Base-by-base conservation (phyloP, 2,888 invertebrate species). In the Listrodromus nycthemerus region DNA sequence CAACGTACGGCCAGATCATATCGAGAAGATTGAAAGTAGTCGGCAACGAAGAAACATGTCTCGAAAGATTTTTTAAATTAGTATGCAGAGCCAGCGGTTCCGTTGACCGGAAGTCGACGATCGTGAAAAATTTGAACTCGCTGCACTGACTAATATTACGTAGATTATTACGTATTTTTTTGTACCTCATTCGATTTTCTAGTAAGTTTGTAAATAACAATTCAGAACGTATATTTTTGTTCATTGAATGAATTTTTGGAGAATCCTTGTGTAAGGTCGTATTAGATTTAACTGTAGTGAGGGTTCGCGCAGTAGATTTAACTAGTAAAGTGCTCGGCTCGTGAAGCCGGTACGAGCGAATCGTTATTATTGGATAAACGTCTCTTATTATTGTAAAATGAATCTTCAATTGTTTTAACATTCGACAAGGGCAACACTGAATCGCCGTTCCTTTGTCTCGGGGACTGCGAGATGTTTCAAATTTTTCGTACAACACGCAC, bases 141-240 rank as follows among this genome's bases (percentile, higher is more conserved):
- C 55, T 24, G 24, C 8, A 55, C 4, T 13, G 55, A 55, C 55
- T 45, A 58, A 73, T 27, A 37, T 45, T 45, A 58, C 73, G 45
- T 61, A 33, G 41, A 71, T 55, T 71, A 55, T 71, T 27, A 41
- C 41, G 19, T 37, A 65, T 75, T 21, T 58, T 30, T 61, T 50
- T 19, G 30, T 63, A 5, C n/a, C 45, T 66, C 19, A 50, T 19
- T 19, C 45, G 6, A 8, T 10, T 4, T 55, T 74, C 52, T 6
- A 41, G 70, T 76, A 10, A 74, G 84, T 85, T 84, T 86, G 80
- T 84, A 89, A 85, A 88, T 87, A 86, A 85, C 86, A 87, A 88
- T 80, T 78, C 74, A 89, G 87, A 88, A 80, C 85, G 86, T 86
- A 89, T 90, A 89, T 91, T 90, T 91, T 90, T 61, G n/a, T 27